These are phyloP conservation scores for Spea multiplicata DNA, from an alignment of 2,113 vertebrate genomes.

Conservation along the genomic window DNA sequence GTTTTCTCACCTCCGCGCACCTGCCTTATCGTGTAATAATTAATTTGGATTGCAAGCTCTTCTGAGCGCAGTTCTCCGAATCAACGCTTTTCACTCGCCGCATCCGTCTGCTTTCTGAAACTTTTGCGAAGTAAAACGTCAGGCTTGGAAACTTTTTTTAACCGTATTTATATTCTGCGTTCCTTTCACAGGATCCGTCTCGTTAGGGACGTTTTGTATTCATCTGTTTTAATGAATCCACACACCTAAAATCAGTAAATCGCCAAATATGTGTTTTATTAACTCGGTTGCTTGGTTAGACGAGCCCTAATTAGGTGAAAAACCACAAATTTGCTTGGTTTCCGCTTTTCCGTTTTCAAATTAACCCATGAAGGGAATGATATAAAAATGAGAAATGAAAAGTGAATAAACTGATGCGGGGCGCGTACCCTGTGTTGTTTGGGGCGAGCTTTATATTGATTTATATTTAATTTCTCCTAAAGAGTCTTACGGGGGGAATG, in stretches of 20 bases:
- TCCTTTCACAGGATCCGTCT: too few relatives aligned
- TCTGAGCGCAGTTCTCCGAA: too few relatives aligned
- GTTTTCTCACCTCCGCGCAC: too few relatives aligned
- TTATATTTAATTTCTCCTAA: background rate
- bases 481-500: slow-evolving; percentile 12
- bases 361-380: background rate
- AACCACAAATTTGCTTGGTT: background rate
- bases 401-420: background rate
- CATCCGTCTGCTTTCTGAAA: too few relatives aligned
- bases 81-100: too few relatives aligned
- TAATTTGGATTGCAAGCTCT: too few relatives aligned
- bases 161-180: too few relatives aligned
- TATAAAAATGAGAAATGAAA: background rate
- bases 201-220: background rate
- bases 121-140: too few relatives aligned
- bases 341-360: background rate
- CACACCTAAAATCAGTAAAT: background rate
- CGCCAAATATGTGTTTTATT: background rate
- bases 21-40: too few relatives aligned
- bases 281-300: background rate
- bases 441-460: background rate
- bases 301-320: background rate
- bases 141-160: too few relatives aligned
- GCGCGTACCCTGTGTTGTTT: background rate
- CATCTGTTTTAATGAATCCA: background rate